Conservation (phyloP, 2,797 vertebrate species). For the Pseudomugil tenellus region DNA sequence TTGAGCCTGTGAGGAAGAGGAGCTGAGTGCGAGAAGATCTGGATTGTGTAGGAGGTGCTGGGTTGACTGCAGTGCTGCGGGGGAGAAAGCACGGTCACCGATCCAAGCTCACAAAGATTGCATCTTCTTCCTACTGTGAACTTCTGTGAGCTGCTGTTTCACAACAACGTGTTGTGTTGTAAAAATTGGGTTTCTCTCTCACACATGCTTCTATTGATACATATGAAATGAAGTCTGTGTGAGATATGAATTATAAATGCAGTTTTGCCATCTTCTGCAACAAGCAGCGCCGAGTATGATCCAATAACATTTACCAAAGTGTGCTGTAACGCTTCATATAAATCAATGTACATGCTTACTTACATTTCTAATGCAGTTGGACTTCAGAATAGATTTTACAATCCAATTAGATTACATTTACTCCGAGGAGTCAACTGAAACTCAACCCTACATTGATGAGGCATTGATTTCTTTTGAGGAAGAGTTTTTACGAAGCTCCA, state of each 20-base stretch:
- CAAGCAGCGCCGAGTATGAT: not conserved
- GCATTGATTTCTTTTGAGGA: conserved; percentile 59
- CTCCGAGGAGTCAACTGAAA: conserved; percentile 41
- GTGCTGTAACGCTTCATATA: conserved; percentile 15
- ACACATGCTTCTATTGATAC: conserved; percentile 9
- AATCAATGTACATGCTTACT: conserved; percentile 49
- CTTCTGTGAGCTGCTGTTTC: conserved; percentile 61
- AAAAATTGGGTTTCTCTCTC: conserved; percentile 51
- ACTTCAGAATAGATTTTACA: conserved; percentile 65
- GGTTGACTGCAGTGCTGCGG: conserved; percentile 71
- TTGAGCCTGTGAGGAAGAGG: conserved; percentile 58
- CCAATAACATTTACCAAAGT: conserved; percentile 23
- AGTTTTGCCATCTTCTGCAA: conserved; percentile 1
- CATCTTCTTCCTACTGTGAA: conserved; percentile 65
- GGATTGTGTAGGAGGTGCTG: conserved; percentile 77
- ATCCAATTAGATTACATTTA: conserved; percentile 68
- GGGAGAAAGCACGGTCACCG: conserved; percentile 64
- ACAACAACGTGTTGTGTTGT: conserved; percentile 46
- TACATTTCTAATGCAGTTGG: conserved; percentile 34
- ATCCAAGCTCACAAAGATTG: conserved; percentile 61
- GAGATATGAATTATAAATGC: conserved; percentile 2
- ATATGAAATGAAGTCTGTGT: conserved; percentile 13
- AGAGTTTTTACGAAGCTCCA: conserved; percentile 48
- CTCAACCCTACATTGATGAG: conserved; percentile 47
- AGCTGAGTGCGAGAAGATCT: conserved; percentile 70